Evolutionary conservation across 2,797 vertebrate species (phyloP).

Genomic region (Agapornis canus): DNA sequence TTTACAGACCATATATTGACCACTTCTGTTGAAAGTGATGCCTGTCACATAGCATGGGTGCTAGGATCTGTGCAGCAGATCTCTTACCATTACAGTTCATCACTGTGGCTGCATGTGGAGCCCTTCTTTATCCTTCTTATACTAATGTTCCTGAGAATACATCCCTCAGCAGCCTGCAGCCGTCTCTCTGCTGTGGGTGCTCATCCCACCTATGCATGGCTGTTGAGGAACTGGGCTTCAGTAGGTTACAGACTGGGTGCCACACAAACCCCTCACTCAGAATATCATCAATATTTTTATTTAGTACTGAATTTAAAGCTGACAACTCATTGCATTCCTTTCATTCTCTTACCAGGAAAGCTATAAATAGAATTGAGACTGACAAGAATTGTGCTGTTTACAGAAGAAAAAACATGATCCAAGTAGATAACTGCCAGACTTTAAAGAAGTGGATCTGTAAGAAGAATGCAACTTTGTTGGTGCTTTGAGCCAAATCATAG

Average conservation of each 20-base stretch:
- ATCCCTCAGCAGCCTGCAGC: neutral
- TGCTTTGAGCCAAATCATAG: neutral
- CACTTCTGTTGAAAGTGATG: neutral
- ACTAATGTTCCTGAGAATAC: neutral
- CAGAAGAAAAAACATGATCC: constrained; percentile 31
- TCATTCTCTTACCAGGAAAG: neutral
- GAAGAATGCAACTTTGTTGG: constrained; percentile 28
- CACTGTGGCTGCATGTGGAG: neutral
- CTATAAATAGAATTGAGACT: neutral
- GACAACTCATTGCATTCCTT: neutral
- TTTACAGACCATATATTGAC: neutral
- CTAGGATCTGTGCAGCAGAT: neutral
- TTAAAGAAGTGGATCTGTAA: constrained; percentile 59
- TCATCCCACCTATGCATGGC: neutral
- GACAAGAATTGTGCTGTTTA: constrained; percentile 48
- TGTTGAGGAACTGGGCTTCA: neutral
- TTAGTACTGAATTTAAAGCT: neutral
- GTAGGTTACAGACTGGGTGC: accelerated
- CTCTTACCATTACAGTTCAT: neutral
- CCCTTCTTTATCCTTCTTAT: neutral
- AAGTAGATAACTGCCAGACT: constrained; percentile 34
- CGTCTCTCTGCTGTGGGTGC: neutral
- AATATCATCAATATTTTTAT: neutral
- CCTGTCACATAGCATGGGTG: accelerated
- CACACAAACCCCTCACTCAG: neutral